phyloP scores from a whole-genome alignment of 2,888 invertebrate genomes.

The Torymus texanus region DNA sequence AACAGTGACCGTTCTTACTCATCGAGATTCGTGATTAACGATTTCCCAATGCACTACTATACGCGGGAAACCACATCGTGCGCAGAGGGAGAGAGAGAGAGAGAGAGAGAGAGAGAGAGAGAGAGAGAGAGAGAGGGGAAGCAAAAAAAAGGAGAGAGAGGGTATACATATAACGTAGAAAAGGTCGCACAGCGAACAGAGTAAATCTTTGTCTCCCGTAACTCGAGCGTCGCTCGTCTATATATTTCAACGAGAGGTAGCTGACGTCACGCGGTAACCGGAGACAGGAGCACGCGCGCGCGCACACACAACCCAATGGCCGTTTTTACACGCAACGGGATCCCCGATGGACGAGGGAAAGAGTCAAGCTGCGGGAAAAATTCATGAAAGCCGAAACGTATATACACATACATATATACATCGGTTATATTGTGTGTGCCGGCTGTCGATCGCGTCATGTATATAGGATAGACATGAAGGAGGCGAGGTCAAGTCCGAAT shows the following conservation, averaged over 20 bases:
- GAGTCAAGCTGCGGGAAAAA: constrained; percentile 2
- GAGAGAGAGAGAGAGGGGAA: background rate
- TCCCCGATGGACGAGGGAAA: background rate
- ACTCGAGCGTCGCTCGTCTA: constrained; percentile 44
- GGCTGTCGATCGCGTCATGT: too few species aligned
- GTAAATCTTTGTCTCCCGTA: constrained; percentile 60
- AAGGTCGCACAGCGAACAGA: constrained; percentile 37
- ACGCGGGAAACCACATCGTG: constrained; percentile 1
- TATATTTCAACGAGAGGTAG: constrained; percentile 27
- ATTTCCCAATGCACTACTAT: constrained; percentile 34
- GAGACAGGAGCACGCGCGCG: constrained; percentile 3
- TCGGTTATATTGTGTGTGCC: too few species aligned
- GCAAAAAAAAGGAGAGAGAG: background rate
- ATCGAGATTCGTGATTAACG: constrained; percentile 45
- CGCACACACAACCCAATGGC: background rate
- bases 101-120: background rate
- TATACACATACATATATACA: too few species aligned
- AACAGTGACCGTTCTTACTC: background rate
- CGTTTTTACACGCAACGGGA: constrained; percentile 16
- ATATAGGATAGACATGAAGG: too few species aligned
- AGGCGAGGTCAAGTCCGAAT: too few species aligned
- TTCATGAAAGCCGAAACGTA: constrained; percentile 33
- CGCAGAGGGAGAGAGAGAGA: background rate
- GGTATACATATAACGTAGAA: background rate
- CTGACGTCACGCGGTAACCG: constrained; percentile 37